Evolutionary conservation across 2,113 vertebrate species (phyloP).

Genomic region (Sarotherodon lohbergeri): DNA sequence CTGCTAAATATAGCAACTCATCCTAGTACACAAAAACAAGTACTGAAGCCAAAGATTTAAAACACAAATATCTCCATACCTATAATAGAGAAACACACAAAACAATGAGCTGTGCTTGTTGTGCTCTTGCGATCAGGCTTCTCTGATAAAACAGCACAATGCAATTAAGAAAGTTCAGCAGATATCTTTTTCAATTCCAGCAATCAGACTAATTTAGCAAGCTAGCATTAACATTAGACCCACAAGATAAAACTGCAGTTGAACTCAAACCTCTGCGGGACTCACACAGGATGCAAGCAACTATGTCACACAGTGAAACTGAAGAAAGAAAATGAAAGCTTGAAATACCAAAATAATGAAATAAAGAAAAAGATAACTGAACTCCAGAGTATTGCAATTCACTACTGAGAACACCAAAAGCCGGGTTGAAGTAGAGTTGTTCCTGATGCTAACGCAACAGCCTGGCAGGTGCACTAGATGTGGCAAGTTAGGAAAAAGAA

Average conservation of each 20-base stretch:
- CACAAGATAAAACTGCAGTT: neutral
- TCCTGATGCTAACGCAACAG: neutral
- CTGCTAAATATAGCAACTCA: neutral
- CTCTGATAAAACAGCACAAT: neutral
- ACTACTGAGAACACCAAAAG: neutral
- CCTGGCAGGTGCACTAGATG: neutral
- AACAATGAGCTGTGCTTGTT: neutral
- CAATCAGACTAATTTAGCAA: neutral
- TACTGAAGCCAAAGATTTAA: neutral
- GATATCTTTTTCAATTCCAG: neutral
- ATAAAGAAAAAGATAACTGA: neutral
- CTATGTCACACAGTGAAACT: neutral
- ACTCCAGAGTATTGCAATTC: neutral
- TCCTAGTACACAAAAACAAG: neutral
- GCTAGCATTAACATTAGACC: neutral
- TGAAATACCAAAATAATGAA: neutral
- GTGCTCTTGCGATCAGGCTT: neutral
- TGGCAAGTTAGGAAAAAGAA: neutral
- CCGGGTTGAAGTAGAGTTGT: neutral
- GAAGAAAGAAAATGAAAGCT: neutral
- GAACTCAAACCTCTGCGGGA: neutral
- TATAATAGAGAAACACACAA: neutral
- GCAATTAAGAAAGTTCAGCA: neutral
- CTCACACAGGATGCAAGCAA: neutral
- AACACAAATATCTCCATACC: neutral